Base-by-base conservation (phyloP, 1,140 invertebrate species). In the Zaprionus ghesquierei region DNA sequence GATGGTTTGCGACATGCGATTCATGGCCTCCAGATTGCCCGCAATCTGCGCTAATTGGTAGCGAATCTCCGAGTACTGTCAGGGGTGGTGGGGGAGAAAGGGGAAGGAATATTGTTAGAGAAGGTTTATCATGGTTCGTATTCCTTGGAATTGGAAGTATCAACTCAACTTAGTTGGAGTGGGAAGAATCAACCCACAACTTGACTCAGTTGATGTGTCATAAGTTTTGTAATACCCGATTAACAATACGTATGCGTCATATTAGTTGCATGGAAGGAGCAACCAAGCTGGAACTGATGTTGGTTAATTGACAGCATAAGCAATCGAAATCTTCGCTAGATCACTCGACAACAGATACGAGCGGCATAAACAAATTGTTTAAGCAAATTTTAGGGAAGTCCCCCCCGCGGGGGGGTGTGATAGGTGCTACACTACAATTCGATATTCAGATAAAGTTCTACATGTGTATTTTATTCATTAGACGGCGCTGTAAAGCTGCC, bases 31-130 rank as follows among this genome's bases (percentile, higher is more conserved):
- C 53, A 92, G 59, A 77, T 92, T 92, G 12, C 53, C 62, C 33
- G 74, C 86, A 29, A 92, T 90, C 53, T 81, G 77, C 18, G 86
- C 77, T 12, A 92, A 63, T 50, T 90, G 82, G 27, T 79, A 58
- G 0, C 90, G 89, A 10, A 92, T 91, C 53, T 92, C 90, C 29
- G 86, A 75, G 63, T 92, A 92, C 90, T 92, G 33, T 3, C 75
- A 49, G 23, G 33, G 73, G 62, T 92, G 90, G 89, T 91, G 31
- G 62, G 91, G 90, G 89, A 91, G 31, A 2, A 75, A 49, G 35
- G 27, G 8, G 1, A 2, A 27, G 5, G 20, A 0, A 59, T 13
- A 18, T 12, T 59, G n/a, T 18, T 25, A 15, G 9, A 50, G 6
- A 27, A 27, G 25, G 25, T 27, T 27, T 27, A 2, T 5, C 25